Conservation (phyloP, 2,797 vertebrate genomes). For the Vultur gryphus region DNA sequence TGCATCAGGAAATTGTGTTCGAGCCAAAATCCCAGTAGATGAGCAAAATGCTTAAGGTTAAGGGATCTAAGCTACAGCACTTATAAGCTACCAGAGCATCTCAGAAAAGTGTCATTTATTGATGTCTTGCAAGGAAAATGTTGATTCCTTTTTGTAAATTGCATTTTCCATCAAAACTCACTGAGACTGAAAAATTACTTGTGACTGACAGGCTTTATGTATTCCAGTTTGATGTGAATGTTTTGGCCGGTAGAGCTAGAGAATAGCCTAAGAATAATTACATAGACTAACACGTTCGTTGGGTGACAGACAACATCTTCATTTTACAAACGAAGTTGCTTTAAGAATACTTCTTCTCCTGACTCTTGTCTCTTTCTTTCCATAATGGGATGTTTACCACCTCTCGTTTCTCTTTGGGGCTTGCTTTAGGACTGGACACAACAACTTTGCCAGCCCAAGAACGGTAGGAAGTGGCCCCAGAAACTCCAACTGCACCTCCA, state of each 20-base stretch:
- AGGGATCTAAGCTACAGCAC: neutral
- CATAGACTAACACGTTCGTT: neutral
- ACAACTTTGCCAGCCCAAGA: neutral
- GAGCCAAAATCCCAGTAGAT: neutral
- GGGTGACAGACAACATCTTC: conserved; percentile 36
- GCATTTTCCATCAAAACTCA: conserved; percentile 37
- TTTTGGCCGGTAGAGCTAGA: neutral
- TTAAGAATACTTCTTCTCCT: neutral
- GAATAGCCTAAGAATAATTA: conserved; percentile 13
- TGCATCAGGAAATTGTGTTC: neutral
- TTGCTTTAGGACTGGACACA: neutral
- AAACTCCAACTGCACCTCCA: neutral
- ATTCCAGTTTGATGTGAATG: neutral
- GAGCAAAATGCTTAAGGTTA: neutral
- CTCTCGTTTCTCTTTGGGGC: fast-evolving
- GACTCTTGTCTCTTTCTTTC: neutral
- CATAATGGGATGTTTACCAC: neutral
- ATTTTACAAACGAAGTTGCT: neutral
- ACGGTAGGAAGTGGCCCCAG: fast-evolving
- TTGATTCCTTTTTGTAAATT: conserved; percentile 43
- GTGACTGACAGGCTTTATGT: conserved; percentile 17
- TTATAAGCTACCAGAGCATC: neutral
- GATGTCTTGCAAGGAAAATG: conserved; percentile 21
- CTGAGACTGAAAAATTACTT: conserved; percentile 7
- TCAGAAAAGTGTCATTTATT: neutral